A percentile compares a stretch with the other conserved stretches of the same genome.
Evolutionary conservation across 2,888 invertebrate genomes (phyloP).

Genomic region (Drosophila rellima): DNA sequence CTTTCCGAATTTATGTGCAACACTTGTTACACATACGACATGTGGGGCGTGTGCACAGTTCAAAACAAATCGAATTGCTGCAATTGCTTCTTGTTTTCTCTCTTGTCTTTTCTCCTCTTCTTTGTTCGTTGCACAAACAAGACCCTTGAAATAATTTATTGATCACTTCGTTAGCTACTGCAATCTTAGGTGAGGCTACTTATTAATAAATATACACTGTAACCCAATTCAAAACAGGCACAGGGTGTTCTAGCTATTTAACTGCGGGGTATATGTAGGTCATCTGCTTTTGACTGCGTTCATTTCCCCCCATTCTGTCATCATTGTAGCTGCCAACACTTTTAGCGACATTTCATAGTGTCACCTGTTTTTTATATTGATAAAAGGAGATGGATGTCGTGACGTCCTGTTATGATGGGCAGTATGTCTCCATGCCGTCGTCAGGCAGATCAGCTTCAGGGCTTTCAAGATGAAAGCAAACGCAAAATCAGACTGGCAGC

Average conservation of each 20-base stretch:
- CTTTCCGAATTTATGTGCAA: slow-evolving; percentile 58
- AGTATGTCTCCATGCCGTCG: not conserved
- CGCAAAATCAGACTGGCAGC: not conserved
- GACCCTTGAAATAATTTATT: slow-evolving; percentile 58
- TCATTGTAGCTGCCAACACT: not conserved
- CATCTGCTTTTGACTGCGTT: not conserved
- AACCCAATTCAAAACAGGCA: not conserved
- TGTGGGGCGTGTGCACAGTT: slow-evolving; percentile 54
- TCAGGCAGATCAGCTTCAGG: not conserved
- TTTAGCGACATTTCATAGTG: not conserved
- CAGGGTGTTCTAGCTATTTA: not conserved
- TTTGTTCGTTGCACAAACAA: slow-evolving; percentile 44
- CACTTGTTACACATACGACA: slow-evolving; percentile 68
- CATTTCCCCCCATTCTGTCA: not conserved
- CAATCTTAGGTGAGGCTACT: not conserved
- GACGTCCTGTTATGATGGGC: slow-evolving; percentile 2
- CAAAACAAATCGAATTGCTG: slow-evolving; percentile 71
- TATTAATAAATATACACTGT: not conserved
- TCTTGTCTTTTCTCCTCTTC: too few species aligned
- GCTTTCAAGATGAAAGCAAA: slow-evolving; percentile 5
- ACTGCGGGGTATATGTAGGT: not conserved
- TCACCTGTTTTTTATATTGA: not conserved
- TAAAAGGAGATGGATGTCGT: slow-evolving; percentile 11
- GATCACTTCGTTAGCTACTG: slow-evolving; percentile 30
- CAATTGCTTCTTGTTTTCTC: slow-evolving; percentile 16